Conservation (phyloP, 2,888 invertebrate genomes). For the Drepana falcataria region DNA sequence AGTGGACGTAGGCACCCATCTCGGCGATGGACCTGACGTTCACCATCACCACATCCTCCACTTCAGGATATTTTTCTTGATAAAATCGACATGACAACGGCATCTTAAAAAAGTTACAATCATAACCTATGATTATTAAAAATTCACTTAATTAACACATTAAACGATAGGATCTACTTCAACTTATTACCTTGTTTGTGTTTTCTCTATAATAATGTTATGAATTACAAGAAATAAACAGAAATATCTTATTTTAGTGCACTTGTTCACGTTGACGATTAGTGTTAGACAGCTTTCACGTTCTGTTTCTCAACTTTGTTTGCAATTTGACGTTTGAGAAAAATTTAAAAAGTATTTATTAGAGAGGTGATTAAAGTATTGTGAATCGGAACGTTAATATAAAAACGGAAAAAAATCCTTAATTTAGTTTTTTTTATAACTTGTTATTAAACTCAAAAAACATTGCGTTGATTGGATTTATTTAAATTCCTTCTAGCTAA, state of each 20-base stretch:
- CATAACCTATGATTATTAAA: constrained; percentile 52
- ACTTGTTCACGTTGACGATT: constrained; percentile 68
- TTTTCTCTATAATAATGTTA: constrained; percentile 26
- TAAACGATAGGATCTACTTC: neutral
- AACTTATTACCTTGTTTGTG: constrained; percentile 38
- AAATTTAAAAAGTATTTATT: neutral
- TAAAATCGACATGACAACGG: constrained; percentile 98
- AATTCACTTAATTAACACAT: constrained; percentile 2
- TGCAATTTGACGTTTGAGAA: constrained; percentile 8
- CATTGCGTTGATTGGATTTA: too few species aligned
- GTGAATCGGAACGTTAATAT: constrained; percentile 9
- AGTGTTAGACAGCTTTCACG: constrained; percentile 34
- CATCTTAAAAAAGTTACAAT: constrained; percentile 77
- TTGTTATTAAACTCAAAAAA: too few species aligned
- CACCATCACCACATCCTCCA: constrained; percentile 99
- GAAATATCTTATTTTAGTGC: constrained; percentile 56
- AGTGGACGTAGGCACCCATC: constrained; percentile 99
- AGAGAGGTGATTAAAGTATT: neutral
- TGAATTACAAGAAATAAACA: constrained; percentile 26
- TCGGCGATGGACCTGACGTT: constrained; percentile 98
- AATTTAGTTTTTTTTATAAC: too few species aligned
- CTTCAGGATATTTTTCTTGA: constrained; percentile 97
- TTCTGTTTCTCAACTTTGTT: constrained; percentile 21
- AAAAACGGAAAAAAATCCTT: too few species aligned
- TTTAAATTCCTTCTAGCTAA: too few species aligned